These are phyloP conservation scores for Drosophila funebris DNA, from an alignment of 1,140 invertebrate genomes.

Conservation along the genomic window DNA sequence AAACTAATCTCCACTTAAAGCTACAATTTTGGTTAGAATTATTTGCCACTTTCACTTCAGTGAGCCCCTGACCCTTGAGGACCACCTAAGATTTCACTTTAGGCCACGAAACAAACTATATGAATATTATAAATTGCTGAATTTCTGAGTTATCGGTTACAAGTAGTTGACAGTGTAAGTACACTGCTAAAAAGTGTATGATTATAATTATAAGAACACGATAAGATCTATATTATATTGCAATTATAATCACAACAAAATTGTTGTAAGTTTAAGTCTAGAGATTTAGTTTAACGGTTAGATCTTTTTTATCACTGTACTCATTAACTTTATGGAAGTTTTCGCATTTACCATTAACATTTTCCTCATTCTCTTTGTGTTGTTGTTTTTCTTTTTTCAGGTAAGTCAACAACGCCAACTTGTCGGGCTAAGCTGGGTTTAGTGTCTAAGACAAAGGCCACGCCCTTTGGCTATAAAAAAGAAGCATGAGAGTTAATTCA, in stretches of 20 bases:
- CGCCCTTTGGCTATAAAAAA: constrained; percentile 53
- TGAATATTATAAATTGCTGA: not conserved
- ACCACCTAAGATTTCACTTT: constrained; percentile 25
- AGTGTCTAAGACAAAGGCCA: constrained; percentile 58
- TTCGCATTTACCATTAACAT: constrained; percentile 27
- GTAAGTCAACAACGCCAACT: constrained; percentile 25
- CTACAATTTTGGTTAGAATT: constrained; percentile 9
- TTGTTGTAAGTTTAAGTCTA: not conserved
- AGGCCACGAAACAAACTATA: not conserved
- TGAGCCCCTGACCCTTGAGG: constrained; percentile 12
- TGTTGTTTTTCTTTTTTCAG: constrained; percentile 20
- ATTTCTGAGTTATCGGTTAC: constrained; percentile 6
- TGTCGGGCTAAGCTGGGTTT: constrained; percentile 12
- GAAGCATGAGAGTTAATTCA: constrained; percentile 41
- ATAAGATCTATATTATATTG: too few species aligned
- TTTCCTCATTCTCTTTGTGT: constrained; percentile 8
- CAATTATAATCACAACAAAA: too few species aligned
- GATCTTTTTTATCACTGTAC: constrained; percentile 3
- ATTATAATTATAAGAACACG: too few species aligned
- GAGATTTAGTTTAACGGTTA: too few species aligned
- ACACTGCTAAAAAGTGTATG: not conserved
- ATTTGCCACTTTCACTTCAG: constrained; percentile 65
- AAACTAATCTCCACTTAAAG: not conserved
- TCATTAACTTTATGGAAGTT: constrained; percentile 5
- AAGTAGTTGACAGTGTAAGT: not conserved